Percentiles rank a stretch among this genome's conserved stretches.
Conservation (phyloP, 2,797 vertebrate species). For the Sebastes steindachneri region DNA sequence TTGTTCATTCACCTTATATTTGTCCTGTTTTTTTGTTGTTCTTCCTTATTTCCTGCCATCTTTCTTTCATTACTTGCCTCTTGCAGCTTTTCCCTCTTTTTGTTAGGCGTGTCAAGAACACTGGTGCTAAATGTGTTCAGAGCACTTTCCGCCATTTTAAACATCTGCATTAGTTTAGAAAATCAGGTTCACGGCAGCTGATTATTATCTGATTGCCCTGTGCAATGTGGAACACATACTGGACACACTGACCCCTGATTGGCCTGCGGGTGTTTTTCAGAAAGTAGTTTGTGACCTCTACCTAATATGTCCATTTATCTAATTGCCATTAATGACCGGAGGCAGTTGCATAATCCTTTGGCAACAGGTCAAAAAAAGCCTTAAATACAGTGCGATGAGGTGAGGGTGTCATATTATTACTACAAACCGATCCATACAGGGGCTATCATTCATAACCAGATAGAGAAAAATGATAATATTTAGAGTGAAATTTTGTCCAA, state of each 20-base stretch:
- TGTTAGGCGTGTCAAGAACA: not conserved
- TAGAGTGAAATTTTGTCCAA: not conserved
- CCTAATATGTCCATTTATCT: not conserved
- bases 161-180: not conserved
- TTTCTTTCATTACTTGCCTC: not conserved
- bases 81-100: not conserved
- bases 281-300: not conserved
- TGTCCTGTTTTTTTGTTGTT: not conserved
- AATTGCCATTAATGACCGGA: not conserved
- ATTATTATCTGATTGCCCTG: not conserved
- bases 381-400: not conserved
- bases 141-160: not conserved
- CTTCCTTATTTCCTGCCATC: not conserved
- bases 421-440: not conserved
- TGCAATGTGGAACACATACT: not conserved
- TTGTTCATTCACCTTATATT: not conserved
- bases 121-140: not conserved
- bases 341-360: not conserved
- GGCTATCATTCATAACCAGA: not conserved
- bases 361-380: not conserved
- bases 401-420: not conserved
- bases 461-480: not conserved
- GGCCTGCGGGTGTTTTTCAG: not conserved
- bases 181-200: not conserved
- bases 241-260: not conserved